Evolutionary conservation across 64 coral and sea anemone genomes (phyloP).

Genomic region (Pachyseris speciosa): DNA sequence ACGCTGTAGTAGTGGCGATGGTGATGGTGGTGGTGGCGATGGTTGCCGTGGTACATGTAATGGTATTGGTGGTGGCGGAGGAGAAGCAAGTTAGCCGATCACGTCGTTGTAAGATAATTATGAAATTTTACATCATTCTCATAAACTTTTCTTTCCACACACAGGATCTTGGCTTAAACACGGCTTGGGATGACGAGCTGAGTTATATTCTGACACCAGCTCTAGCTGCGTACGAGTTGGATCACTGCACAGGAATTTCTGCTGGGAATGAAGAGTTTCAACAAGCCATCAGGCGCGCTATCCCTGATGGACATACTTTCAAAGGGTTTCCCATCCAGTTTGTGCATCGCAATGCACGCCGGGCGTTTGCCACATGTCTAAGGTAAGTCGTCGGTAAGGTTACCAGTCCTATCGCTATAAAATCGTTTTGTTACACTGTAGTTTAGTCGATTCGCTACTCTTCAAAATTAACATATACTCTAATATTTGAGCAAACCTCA

Average conservation of each 20-base stretch:
- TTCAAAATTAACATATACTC: too few species aligned
- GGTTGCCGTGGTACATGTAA: too few species aligned
- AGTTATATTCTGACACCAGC: slow-evolving; percentile 95
- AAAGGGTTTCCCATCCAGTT: slow-evolving; percentile 99
- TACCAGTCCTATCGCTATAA: neutral
- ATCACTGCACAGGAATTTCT: slow-evolving; percentile 83
- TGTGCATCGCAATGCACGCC: slow-evolving; percentile 90
- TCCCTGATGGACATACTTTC: slow-evolving; percentile 98
- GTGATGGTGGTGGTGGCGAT: too few species aligned
- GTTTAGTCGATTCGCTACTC: too few species aligned
- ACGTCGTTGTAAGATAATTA: too few species aligned
- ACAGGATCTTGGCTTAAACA: slow-evolving; percentile 88
- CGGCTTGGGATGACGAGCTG: slow-evolving; percentile 93
- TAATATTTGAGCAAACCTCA: too few species aligned
- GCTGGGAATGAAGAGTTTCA: slow-evolving; percentile 98
- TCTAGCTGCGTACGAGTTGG: slow-evolving; percentile 88
- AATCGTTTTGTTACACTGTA: too few species aligned
- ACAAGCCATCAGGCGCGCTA: slow-evolving; percentile 89
- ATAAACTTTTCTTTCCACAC: neutral
- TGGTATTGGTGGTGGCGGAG: too few species aligned
- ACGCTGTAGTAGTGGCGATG: too few species aligned
- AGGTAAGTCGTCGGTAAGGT: slow-evolving; percentile 55
- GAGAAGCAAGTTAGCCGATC: too few species aligned
- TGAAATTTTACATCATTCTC: too few species aligned
- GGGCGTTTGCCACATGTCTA: slow-evolving; percentile 92